A percentile compares a stretch with the other conserved stretches of the same genome.
These are phyloP conservation scores for Stomatorhinus walkeri DNA, from an alignment of 2,797 vertebrate species.

Conservation along the genomic window DNA sequence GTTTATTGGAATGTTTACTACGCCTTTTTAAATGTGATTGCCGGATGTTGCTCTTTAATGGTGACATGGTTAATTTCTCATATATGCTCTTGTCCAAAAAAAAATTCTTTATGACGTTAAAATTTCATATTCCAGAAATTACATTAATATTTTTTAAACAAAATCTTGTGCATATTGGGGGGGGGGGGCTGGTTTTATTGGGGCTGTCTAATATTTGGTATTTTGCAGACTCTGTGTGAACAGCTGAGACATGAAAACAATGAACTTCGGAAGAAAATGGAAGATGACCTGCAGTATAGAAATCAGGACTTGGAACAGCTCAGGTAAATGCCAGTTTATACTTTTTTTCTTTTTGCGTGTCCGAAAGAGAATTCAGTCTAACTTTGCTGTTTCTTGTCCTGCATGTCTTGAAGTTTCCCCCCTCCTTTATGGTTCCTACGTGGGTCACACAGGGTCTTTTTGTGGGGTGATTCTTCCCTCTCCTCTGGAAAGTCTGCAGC, in stretches of 20 bases:
- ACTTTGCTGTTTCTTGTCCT: not conserved
- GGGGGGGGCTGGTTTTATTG: too few species aligned
- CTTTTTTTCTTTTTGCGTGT: not conserved
- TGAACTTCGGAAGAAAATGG: slow-evolving; percentile 87
- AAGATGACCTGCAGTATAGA: slow-evolving; percentile 86
- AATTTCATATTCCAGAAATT: not conserved
- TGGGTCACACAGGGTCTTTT: slow-evolving; percentile 52
- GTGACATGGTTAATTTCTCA: not conserved
- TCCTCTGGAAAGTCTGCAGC: not conserved
- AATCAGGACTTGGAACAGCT: slow-evolving; percentile 83
- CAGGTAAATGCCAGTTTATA: slow-evolving; percentile 57
- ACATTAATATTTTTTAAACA: not conserved
- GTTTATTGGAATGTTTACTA: not conserved
- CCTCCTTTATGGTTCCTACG: not conserved
- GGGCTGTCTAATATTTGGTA: not conserved
- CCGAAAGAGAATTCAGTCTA: not conserved
- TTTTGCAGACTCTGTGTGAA: slow-evolving; percentile 80
- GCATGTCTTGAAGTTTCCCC: not conserved
- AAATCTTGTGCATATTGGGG: not conserved
- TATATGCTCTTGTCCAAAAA: not conserved
- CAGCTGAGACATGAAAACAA: slow-evolving; percentile 91
- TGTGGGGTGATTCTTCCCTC: slow-evolving; percentile 26
- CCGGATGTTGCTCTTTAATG: not conserved
- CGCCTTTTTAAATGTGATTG: not conserved
- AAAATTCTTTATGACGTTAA: not conserved